These are phyloP conservation scores for Naso thynnoides DNA, from an alignment of 2,797 vertebrate genomes.

Conservation along the genomic window DNA sequence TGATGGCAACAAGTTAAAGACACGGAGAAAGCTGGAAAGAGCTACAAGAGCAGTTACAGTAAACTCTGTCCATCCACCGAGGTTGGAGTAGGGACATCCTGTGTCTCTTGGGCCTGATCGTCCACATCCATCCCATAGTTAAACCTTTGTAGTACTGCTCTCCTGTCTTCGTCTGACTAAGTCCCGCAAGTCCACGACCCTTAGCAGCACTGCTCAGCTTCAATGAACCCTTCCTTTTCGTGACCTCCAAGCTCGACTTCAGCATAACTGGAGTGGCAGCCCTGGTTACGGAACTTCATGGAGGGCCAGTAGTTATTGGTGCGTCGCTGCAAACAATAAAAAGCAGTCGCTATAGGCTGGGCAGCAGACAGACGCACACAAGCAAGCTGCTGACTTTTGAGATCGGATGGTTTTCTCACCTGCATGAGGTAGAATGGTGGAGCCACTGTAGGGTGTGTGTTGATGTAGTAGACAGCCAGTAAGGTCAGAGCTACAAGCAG, in stretches of 20 bases:
- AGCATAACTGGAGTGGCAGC: constrained; percentile 87
- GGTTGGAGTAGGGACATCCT: constrained; percentile 53
- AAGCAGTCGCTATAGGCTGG: constrained; percentile 3
- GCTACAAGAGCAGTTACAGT: constrained; percentile 65
- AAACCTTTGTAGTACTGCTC: constrained; percentile 42
- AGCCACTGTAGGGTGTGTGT: constrained; percentile 89
- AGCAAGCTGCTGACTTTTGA: background rate
- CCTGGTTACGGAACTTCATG: constrained; percentile 94
- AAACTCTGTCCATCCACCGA: constrained; percentile 67
- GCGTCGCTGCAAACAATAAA: constrained; percentile 84
- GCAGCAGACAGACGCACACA: background rate
- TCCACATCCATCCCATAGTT: constrained; percentile 42
- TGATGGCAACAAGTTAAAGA: constrained; percentile 65
- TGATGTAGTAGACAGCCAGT: constrained; percentile 93
- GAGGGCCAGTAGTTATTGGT: constrained; percentile 93
- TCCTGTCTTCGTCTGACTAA: constrained; percentile 41
- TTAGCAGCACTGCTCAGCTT: constrained; percentile 93
- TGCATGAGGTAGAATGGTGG: constrained; percentile 92
- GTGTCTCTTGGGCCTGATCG: constrained; percentile 45
- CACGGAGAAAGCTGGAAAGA: constrained; percentile 68
- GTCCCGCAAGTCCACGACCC: constrained; percentile 52
- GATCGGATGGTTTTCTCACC: constrained; percentile 66
- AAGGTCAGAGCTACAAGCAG: constrained; percentile 89
- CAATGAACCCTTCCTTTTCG: constrained; percentile 94
- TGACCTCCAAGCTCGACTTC: constrained; percentile 92